Evolutionary conservation across 2,888 invertebrate genomes (phyloP).

Genomic region (Lycaena phlaeas): DNA sequence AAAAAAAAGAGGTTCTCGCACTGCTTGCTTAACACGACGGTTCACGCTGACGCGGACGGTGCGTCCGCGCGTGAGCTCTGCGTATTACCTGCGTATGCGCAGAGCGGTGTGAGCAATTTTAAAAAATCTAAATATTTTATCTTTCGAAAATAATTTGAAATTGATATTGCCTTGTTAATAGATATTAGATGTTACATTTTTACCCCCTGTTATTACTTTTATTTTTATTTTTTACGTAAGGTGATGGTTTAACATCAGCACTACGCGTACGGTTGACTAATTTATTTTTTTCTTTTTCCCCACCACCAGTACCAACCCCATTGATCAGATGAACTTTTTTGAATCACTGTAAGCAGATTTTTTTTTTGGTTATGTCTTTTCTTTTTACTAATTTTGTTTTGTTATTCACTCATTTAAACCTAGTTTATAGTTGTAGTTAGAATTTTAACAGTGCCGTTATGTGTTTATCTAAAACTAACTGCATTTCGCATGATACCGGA

Average conservation of each 20-base stretch:
- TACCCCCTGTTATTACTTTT: not conserved
- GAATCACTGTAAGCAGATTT: constrained; percentile 66
- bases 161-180: too few species aligned
- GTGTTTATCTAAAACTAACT: not conserved
- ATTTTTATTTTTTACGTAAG: not conserved
- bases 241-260: constrained; percentile 1
- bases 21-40: too few species aligned
- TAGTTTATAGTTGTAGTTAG: constrained; percentile 6
- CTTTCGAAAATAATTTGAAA: too few species aligned
- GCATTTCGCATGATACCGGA: constrained; percentile 1
- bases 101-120: too few species aligned
- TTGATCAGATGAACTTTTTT: constrained; percentile 73
- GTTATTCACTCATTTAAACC: constrained; percentile 21
- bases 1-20: too few species aligned
- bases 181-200: too few species aligned
- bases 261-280: constrained; percentile 38
- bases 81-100: too few species aligned
- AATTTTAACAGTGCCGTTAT: constrained; percentile 2
- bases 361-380: constrained; percentile 25
- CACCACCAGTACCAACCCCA: constrained; percentile 66
- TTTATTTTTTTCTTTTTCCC: constrained; percentile 46
- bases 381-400: constrained; percentile 19
- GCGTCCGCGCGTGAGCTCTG: too few species aligned
- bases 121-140: too few species aligned
- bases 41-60: too few species aligned